A percentile compares a stretch with the other conserved stretches of the same genome.
Evolutionary conservation across 1,140 invertebrate species (phyloP).

Genomic region (Helicoverpa armigera): DNA sequence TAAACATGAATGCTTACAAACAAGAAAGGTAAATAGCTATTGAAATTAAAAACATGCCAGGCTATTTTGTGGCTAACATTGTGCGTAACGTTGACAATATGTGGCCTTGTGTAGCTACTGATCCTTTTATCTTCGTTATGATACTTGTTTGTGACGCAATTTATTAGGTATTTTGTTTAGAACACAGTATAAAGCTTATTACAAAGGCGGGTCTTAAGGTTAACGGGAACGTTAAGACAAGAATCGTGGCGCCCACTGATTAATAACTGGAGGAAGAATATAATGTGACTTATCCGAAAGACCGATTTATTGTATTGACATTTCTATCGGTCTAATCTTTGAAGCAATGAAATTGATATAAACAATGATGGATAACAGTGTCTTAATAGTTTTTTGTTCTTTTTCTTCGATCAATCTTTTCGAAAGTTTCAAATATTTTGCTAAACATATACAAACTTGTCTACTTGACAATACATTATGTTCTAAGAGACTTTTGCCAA

Average conservation of each 20-base stretch:
- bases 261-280: conserved; percentile 39
- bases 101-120: conserved; percentile 62
- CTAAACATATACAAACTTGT: background rate
- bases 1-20: conserved; percentile 61
- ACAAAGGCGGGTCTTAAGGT: conserved; percentile 59
- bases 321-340: conserved; percentile 40
- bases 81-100: conserved; percentile 59
- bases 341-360: conserved; percentile 31
- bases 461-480: background rate
- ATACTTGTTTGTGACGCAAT: conserved; percentile 68
- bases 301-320: conserved; percentile 44
- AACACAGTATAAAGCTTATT: conserved; percentile 64
- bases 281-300: conserved; percentile 35
- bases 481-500: background rate
- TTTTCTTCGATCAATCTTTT: background rate
- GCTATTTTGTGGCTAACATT: conserved; percentile 48
- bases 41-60: conserved; percentile 59
- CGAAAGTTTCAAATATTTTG: background rate
- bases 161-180: conserved; percentile 66
- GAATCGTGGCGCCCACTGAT: conserved; percentile 45
- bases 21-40: conserved; percentile 58
- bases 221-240: conserved; percentile 47
- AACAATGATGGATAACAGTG: conserved; percentile 19
- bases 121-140: conserved; percentile 68
- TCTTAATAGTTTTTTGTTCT: conserved; percentile 27